Evolutionary conservation across 1,140 invertebrate species (phyloP).

Genomic region (Sarcophaga peregrina): DNA sequence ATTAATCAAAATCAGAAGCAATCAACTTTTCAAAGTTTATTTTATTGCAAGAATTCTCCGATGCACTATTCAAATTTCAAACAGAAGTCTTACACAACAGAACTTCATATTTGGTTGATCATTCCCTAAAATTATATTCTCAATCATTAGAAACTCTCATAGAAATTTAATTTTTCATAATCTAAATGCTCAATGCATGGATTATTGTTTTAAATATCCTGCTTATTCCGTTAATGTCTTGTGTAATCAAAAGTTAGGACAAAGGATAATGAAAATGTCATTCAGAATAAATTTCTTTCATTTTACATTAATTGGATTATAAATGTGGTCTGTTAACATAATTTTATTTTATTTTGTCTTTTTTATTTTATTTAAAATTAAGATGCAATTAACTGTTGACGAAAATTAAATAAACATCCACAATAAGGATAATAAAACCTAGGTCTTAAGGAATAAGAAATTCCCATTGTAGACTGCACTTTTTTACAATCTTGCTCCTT

Average conservation of each 20-base stretch:
- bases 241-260: background rate
- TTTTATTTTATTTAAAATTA: slow-evolving; percentile 2
- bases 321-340: background rate
- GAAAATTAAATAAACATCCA: background rate
- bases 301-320: slow-evolving; percentile 20
- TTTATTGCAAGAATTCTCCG: too few species aligned
- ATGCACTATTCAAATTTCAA: too few species aligned
- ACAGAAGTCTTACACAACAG: too few species aligned
- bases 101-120: too few species aligned
- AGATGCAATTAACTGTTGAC: slow-evolving; percentile 24
- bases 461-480: background rate
- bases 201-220: background rate
- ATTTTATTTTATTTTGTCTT: background rate
- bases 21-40: too few species aligned
- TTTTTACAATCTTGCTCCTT: background rate
- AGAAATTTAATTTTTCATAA: too few species aligned
- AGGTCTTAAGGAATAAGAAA: background rate
- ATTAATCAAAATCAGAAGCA: too few species aligned
- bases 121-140: too few species aligned
- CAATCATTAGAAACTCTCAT: too few species aligned
- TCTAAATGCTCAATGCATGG: too few species aligned
- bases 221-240: background rate
- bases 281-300: background rate
- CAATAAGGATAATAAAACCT: background rate
- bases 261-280: background rate